phyloP scores from a whole-genome alignment of 2,797 vertebrate genomes.

The Trichosurus vulpecula region DNA sequence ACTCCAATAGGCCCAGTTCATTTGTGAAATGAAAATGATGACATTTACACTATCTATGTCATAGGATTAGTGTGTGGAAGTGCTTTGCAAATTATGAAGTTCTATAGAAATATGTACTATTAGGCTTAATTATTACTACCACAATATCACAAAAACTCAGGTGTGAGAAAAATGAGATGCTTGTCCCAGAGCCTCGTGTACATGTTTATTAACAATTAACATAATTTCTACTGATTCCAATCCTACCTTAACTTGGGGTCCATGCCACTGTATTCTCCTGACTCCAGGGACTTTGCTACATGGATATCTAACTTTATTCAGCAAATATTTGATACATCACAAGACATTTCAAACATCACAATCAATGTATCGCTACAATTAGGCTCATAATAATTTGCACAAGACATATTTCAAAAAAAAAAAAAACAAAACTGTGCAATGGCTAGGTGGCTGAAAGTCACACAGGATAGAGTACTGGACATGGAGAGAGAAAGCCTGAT shows the following conservation, averaged over 20 bases:
- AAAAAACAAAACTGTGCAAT: too few species aligned
- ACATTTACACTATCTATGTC: neutral
- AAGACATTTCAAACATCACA: neutral
- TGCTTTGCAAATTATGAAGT: neutral
- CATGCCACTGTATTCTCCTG: neutral
- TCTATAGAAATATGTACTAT: neutral
- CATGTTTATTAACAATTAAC: neutral
- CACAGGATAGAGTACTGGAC: neutral
- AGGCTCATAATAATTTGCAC: neutral
- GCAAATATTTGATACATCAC: neutral
- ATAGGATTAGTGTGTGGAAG: neutral
- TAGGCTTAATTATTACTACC: neutral
- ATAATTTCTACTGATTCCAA: neutral
- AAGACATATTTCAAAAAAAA: neutral
- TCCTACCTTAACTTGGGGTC: neutral
- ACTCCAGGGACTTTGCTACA: neutral
- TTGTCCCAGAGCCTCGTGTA: neutral
- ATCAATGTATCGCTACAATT: neutral
- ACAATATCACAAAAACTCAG: neutral
- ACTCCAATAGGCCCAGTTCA: neutral
- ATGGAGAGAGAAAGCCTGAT: neutral
- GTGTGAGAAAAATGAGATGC: neutral
- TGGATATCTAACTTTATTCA: neutral
- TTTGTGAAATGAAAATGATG: neutral
- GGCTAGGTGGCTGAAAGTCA: neutral